Base-by-base conservation (phyloP, 2,797 vertebrate species). In the Gambelia wislizenii region DNA sequence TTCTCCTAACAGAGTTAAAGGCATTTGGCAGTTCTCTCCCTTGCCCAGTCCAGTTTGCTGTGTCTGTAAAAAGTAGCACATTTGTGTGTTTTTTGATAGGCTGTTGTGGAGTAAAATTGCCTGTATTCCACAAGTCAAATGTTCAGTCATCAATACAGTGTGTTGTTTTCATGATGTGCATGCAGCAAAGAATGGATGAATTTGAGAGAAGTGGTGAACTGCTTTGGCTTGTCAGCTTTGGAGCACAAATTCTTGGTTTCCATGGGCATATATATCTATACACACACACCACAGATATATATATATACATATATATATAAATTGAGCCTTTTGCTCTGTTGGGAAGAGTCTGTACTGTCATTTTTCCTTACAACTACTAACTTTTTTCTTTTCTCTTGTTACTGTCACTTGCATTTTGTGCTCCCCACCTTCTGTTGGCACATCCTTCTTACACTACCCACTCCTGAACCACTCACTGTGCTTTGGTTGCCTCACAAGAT, bases 1-100 rank as follows among this genome's bases (percentile, higher is more conserved):
- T 97, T 97, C 97, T 97, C 97, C 97, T 97, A 97, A 97, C 96
- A 97, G 97, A 96, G 97, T 97, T 96, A 95, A 97, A 97, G 96
- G 93, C 95, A 93, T 88, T 0, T 74, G 75, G 89, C 92, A 85
- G 93, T 93, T 95, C 89, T 94, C 90, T 91, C 86, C 76, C 90
- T 92, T 93, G 10, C 94, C 94, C 91, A 67, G 81, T 93, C 89
- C 86, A 86, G 87, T 92, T 93, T 96, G 94, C 91, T 94, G 85
- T 94, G 91, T 87, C 87, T 83, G 76, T 86, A 87, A 54, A 7
- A 49, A 92, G 76, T 92, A 85, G 83, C 47, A 33, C 90, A 95
- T 93, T 87, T 92, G 64, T 89, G 75, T 89, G 20, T 18, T 83
- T 70, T 9, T 14, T 74, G 70, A 87, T 4, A 8, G 59, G 16